Conservation (phyloP, 2,797 vertebrate genomes). For the Sebastes paucispinis region DNA sequence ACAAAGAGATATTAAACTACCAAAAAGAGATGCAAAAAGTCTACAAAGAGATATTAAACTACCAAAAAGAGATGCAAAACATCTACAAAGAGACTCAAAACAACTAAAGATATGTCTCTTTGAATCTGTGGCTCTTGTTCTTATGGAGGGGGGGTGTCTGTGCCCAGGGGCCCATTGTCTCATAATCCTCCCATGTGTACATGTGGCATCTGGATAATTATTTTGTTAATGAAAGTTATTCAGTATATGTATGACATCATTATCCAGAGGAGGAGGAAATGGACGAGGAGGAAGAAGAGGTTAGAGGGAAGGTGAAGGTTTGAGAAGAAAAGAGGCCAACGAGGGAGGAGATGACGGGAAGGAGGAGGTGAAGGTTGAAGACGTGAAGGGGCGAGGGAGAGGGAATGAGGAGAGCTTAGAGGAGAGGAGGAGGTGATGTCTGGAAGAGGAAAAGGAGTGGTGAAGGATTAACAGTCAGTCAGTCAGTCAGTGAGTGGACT, state of each 20-base stretch:
- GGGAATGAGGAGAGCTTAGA: neutral
- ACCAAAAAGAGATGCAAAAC: too few species aligned
- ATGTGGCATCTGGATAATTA: neutral
- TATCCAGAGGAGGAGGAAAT: neutral
- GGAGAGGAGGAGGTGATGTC: neutral
- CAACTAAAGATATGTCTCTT: neutral
- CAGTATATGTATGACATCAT: neutral
- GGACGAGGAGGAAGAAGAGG: neutral
- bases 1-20: neutral
- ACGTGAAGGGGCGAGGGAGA: neutral
- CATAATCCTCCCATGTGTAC: neutral
- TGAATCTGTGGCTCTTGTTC: too few species aligned
- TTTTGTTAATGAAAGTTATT: neutral
- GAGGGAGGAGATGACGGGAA: neutral
- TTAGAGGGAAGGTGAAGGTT: neutral
- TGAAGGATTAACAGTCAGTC: slow-evolving; percentile 58
- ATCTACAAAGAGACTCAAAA: neutral
- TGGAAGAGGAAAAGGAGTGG: slow-evolving; percentile 14
- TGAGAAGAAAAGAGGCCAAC: neutral
- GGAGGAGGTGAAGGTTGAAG: slow-evolving; percentile 8
- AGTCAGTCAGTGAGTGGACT: neutral
- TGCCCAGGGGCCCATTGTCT: neutral
- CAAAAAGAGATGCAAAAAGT: neutral
- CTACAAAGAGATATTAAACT: too few species aligned
- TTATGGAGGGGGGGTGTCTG: neutral